These are phyloP conservation scores for Hyposoter dolosus DNA, from an alignment of 2,888 invertebrate genomes.

Conservation along the genomic window DNA sequence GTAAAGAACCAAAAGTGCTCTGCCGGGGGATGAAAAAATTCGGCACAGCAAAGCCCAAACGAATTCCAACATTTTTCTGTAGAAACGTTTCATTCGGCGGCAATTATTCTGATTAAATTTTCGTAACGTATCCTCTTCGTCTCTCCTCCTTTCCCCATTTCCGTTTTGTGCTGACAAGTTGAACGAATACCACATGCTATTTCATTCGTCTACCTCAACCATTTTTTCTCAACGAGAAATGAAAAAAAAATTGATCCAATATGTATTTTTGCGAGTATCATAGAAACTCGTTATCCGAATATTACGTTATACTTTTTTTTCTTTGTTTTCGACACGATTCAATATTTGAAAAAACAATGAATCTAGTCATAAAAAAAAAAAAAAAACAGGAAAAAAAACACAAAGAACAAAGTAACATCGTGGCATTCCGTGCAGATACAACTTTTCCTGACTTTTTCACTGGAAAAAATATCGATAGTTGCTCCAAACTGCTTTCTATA, in stretches of 20 bases:
- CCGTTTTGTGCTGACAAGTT: not conserved
- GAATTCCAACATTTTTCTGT: not conserved
- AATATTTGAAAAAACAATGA: not conserved
- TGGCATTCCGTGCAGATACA: not conserved
- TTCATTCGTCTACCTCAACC: not conserved
- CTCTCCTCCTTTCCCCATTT: not conserved
- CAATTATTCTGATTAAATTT: slow-evolving; percentile 16
- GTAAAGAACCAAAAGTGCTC: slow-evolving; percentile 29
- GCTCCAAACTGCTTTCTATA: no score
- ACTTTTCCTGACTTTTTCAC: not conserved
- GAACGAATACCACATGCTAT: no score
- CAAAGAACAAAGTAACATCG: no score
- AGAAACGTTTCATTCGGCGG: not conserved
- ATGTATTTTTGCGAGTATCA: not conserved
- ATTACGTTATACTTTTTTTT: not conserved
- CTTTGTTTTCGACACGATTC: not conserved
- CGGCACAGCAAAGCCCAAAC: not conserved
- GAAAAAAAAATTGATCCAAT: not conserved
- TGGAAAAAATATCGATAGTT: not conserved
- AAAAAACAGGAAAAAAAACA: no score
- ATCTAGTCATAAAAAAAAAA: not conserved
- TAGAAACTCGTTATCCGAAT: not conserved
- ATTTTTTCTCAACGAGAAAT: not conserved
- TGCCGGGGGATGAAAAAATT: not conserved
- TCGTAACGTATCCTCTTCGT: not conserved